Percentiles rank a stretch among this genome's conserved stretches.
phyloP scores from a whole-genome alignment of 1,140 invertebrate genomes.

The Cyphomyrmex costatus region DNA sequence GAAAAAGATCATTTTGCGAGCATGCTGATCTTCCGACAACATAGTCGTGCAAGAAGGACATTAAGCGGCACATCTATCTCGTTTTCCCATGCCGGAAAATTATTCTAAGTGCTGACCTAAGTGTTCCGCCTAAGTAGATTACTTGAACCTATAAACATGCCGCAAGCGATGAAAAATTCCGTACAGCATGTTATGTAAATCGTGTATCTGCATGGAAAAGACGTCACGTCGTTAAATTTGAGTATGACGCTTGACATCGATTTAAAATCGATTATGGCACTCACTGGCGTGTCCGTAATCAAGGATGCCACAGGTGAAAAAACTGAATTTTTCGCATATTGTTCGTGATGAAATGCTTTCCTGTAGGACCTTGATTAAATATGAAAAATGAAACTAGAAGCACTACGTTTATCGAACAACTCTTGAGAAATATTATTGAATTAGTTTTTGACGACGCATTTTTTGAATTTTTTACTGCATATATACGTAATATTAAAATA shows the following conservation, averaged over 20 bases:
- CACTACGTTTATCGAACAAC: not conserved
- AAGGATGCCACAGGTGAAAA: not conserved
- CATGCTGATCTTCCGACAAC: not conserved
- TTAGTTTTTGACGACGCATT: not conserved
- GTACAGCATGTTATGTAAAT: conserved; percentile 60
- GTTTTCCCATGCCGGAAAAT: conserved; percentile 11
- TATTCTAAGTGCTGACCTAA: conserved; percentile 59
- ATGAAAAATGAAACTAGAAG: not conserved
- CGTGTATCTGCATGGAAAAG: not conserved
- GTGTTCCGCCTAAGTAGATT: conserved; percentile 45
- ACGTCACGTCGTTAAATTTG: conserved; percentile 13
- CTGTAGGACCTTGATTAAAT: not conserved
- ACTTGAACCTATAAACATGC: conserved; percentile 33
- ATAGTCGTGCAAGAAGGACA: conserved; percentile 35
- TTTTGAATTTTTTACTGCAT: not conserved
- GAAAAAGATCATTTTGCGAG: conserved; percentile 36
- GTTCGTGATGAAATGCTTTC: not conserved
- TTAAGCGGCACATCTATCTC: conserved; percentile 33
- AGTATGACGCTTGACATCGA: conserved; percentile 28
- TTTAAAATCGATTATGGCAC: conserved; percentile 51
- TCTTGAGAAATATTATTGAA: conserved; percentile 3
- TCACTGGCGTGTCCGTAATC: not conserved
- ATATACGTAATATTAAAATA: conserved; percentile 29
- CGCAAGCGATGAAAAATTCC: conserved; percentile 44
- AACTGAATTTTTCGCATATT: conserved; percentile 12